Evolutionary conservation across 2,113 vertebrate genomes (phyloP).

Genomic region (Semnornis frantzii): DNA sequence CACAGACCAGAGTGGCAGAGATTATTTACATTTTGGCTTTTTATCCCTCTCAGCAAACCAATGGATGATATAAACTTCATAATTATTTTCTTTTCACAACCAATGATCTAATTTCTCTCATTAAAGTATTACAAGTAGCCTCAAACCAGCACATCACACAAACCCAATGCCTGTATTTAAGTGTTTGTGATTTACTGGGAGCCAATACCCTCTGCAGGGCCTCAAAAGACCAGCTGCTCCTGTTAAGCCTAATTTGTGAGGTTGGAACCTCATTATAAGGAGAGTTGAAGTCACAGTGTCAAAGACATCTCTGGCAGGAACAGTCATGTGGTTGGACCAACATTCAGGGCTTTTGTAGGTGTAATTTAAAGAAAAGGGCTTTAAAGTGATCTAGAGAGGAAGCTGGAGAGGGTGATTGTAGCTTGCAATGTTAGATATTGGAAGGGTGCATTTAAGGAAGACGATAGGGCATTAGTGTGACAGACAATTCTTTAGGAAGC

Average conservation of each 20-base stretch:
- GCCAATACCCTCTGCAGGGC: background rate
- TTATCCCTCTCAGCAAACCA: no score
- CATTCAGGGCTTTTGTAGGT: rapidly evolving
- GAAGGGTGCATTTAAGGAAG: background rate
- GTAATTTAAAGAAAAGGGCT: background rate
- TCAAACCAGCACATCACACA: no score
- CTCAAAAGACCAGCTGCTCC: background rate
- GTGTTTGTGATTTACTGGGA: background rate
- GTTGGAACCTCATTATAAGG: background rate
- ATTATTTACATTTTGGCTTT: no score
- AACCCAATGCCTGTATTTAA: background rate
- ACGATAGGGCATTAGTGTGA: background rate
- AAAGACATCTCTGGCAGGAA: background rate
- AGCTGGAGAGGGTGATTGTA: background rate
- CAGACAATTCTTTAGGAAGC: background rate
- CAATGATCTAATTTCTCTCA: no score
- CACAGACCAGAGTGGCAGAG: no score
- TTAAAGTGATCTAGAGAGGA: background rate
- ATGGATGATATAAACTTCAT: no score
- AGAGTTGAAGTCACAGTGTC: background rate
- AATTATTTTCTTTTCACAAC: no score
- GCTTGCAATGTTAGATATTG: background rate
- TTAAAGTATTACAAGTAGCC: no score
- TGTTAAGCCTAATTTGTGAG: background rate
- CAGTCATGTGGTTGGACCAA: background rate